These are phyloP conservation scores for Amazona vittata DNA, from an alignment of 2,113 vertebrate genomes.

Conservation along the genomic window DNA sequence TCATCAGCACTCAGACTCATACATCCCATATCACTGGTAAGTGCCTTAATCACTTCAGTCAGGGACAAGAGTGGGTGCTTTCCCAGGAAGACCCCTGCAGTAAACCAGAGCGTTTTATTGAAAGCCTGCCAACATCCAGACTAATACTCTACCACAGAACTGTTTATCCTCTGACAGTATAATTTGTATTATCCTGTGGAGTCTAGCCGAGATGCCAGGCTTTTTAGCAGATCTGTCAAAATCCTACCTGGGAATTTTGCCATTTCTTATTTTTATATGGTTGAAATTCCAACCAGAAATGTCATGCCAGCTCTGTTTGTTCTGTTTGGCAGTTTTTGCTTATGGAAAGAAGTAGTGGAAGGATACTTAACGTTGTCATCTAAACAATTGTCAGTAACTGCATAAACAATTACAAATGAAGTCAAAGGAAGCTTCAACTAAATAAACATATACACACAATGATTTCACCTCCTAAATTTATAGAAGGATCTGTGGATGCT, in stretches of 20 bases:
- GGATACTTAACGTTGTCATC: neutral
- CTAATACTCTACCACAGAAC: neutral
- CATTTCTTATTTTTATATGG: neutral
- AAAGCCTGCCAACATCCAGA: neutral
- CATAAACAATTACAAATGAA: neutral
- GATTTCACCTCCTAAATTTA: neutral
- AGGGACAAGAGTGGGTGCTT: slow-evolving; percentile 19
- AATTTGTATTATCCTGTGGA: neutral
- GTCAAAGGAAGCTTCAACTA: neutral
- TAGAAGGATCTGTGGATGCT: neutral
- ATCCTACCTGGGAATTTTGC: neutral
- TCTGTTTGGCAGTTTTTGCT: neutral
- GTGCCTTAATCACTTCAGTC: neutral
- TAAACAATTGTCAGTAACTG: neutral
- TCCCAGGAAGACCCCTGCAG: slow-evolving; percentile 19
- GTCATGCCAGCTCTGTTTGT: neutral
- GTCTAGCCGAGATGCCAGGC: neutral
- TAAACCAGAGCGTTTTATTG: neutral
- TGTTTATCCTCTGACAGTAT: neutral
- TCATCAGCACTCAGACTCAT: neutral
- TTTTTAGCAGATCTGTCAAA: neutral
- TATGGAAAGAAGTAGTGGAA: neutral
- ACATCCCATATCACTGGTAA: fast-evolving
- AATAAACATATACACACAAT: neutral
- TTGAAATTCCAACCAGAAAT: neutral